These are phyloP conservation scores for Cotesia glomerata DNA, from an alignment of 1,140 invertebrate genomes.

Conservation along the genomic window DNA sequence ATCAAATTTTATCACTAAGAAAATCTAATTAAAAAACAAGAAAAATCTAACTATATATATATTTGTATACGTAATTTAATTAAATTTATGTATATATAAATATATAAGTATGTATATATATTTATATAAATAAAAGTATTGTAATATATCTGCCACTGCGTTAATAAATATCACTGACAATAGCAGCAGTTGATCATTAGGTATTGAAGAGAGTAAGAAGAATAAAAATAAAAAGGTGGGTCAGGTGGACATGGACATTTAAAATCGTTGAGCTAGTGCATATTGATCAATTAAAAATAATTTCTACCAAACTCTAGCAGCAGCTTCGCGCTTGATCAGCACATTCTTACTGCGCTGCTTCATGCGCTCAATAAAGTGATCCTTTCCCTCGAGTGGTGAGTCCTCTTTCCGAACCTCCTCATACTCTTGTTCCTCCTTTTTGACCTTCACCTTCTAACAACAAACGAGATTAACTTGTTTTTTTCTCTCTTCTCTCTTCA, in stretches of 20 bases:
- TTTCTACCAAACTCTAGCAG: slow-evolving; percentile 54
- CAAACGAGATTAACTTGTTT: slow-evolving; percentile 54
- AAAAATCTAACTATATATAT: no score
- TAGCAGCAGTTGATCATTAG: neutral
- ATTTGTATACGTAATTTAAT: no score
- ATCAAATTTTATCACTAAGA: neutral
- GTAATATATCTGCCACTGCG: no score
- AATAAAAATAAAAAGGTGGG: neutral
- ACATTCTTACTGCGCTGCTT: slow-evolving; percentile 58
- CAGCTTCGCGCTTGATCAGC: slow-evolving; percentile 55
- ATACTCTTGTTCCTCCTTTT: slow-evolving; percentile 8
- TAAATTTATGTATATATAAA: no score
- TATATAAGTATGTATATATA: no score
- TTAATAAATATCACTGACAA: neutral
- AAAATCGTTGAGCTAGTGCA: no score
- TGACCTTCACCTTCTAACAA: slow-evolving; percentile 51
- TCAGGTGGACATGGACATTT: neutral
- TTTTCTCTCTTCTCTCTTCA: slow-evolving; percentile 30
- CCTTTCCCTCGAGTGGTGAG: slow-evolving; percentile 48
- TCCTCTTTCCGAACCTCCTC: slow-evolving; percentile 23
- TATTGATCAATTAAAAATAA: no score
- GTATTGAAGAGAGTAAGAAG: neutral
- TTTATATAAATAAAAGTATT: no score
- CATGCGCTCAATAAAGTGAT: slow-evolving; percentile 57
- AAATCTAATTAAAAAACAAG: no score